These are phyloP conservation scores for Catharus fuscescens DNA, from an alignment of 2,113 vertebrate genomes.

Conservation along the genomic window DNA sequence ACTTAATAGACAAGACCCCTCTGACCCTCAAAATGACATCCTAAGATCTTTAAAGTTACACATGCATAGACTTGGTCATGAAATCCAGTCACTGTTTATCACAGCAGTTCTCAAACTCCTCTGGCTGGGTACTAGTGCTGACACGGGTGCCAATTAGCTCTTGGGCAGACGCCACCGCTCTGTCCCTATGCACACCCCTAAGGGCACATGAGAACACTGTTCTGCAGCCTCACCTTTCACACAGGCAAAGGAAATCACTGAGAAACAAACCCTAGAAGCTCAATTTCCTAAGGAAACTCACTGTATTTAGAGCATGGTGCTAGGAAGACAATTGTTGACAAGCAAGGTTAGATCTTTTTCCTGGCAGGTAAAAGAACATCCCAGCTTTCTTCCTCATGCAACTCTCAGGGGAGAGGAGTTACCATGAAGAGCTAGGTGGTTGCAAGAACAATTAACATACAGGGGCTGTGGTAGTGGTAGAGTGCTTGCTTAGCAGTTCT, in stretches of 20 bases:
- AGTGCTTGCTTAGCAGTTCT: conserved; percentile 1
- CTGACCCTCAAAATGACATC: background rate
- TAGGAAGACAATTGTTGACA: background rate
- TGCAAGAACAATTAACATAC: background rate
- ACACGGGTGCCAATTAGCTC: background rate
- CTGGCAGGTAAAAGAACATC: background rate
- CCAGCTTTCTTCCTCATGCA: background rate
- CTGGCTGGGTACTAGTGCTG: background rate
- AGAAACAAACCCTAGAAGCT: background rate
- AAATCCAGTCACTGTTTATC: background rate
- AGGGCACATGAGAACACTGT: fast-evolving
- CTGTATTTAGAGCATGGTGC: background rate
- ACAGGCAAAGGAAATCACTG: background rate
- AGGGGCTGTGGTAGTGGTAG: background rate
- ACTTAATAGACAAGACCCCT: background rate
- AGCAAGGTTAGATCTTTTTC: background rate
- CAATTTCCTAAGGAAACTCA: background rate
- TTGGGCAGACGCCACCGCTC: no score
- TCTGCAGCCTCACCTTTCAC: background rate
- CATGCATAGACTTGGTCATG: background rate
- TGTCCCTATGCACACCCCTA: fast-evolving
- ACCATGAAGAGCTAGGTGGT: background rate
- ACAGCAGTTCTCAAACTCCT: background rate
- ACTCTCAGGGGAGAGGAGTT: background rate
- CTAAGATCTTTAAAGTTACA: background rate